A percentile compares a stretch with the other conserved stretches of the same genome.
Evolutionary conservation across 2,797 vertebrate species (phyloP).

Genomic region (Aulostomus chinensis): DNA sequence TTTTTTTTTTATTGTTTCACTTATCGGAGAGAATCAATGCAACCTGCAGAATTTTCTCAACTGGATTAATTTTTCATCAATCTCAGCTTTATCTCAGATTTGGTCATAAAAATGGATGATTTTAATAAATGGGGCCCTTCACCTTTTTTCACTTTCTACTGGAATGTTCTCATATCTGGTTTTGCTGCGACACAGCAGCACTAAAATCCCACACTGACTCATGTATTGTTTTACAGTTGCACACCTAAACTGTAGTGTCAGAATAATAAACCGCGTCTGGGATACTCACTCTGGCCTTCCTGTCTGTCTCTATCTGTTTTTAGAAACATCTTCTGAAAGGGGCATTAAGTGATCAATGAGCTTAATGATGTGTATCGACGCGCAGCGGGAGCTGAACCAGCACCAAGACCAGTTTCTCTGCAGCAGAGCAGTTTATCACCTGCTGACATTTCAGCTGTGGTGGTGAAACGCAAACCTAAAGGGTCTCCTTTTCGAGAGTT

Average conservation of each 20-base stretch:
- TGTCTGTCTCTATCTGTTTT: constrained; percentile 28
- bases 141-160: constrained; percentile 35
- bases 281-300: constrained; percentile 26
- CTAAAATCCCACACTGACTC: constrained; percentile 52
- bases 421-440: background rate
- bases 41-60: constrained; percentile 7
- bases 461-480: no score
- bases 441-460: no score
- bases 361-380: constrained; percentile 10
- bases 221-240: constrained; percentile 65
- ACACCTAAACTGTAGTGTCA: constrained; percentile 62
- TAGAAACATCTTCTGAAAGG: background rate
- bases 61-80: constrained; percentile 21
- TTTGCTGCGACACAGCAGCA: constrained; percentile 21
- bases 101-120: background rate
- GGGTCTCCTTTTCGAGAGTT: no score
- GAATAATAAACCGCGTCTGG: constrained; percentile 69
- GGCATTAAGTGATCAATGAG: constrained; percentile 11
- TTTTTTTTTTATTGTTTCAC: constrained; percentile 14
- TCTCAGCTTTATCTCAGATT: constrained; percentile 1
- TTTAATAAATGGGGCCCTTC: constrained; percentile 32
- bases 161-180: constrained; percentile 55
- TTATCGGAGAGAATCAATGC: background rate
- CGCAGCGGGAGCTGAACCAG: background rate
- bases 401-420: no score